Evolutionary conservation across 2,888 invertebrate species (phyloP).

Genomic region (Harpalus rufipes): DNA sequence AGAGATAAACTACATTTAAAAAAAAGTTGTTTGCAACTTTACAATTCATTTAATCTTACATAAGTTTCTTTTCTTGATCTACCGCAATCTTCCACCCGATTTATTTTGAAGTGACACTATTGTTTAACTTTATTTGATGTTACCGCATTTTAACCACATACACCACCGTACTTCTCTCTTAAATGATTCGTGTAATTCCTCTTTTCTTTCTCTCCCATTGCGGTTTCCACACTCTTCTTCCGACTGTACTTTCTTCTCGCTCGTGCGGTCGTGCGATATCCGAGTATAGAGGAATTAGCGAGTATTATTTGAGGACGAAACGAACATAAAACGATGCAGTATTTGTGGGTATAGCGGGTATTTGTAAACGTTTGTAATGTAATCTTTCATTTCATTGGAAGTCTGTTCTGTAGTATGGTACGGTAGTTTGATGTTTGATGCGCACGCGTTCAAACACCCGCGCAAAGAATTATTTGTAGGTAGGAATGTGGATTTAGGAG

Average conservation of each 20-base stretch:
- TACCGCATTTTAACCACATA: background rate
- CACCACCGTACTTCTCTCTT: background rate
- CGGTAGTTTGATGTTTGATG: background rate
- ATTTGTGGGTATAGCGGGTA: background rate
- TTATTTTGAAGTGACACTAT: background rate
- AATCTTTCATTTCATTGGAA: constrained; percentile 34
- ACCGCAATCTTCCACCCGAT: background rate
- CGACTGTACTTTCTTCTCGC: background rate
- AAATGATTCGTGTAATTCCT: constrained; percentile 6
- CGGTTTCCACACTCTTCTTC: background rate
- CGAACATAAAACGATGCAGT: constrained; percentile 19
- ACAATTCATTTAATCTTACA: background rate
- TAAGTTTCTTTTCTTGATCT: background rate
- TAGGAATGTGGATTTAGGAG: constrained; percentile 1
- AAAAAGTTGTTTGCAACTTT: background rate
- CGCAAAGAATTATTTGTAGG: constrained; percentile 25
- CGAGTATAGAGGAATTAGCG: background rate
- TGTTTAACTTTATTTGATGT: background rate
- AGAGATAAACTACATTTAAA: background rate
- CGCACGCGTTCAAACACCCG: constrained; percentile 40
- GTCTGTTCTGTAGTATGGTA: background rate
- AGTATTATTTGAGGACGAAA: background rate
- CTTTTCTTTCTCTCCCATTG: background rate
- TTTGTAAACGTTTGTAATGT: background rate
- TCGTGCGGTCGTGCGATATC: background rate